These are phyloP conservation scores for Melanotaenia pygmaea DNA, from an alignment of 2,797 vertebrate species.

Conservation along the genomic window DNA sequence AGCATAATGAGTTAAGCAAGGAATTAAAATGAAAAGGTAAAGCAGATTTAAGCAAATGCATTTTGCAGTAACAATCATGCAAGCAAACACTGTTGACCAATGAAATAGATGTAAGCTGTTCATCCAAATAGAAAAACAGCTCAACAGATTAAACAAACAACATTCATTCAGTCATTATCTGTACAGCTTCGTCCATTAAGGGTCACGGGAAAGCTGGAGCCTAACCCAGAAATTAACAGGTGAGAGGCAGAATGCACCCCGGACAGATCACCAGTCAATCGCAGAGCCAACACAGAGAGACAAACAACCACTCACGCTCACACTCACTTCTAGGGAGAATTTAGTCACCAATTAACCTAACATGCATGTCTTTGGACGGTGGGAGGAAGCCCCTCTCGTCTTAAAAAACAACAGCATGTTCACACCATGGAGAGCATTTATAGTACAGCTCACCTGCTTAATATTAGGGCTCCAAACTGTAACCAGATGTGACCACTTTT, in stretches of 20 bases:
- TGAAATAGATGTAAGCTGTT: not conserved
- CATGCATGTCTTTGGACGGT: no score
- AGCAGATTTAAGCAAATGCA: constrained; percentile 28
- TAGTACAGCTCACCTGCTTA: not conserved
- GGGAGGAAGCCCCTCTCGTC: no score
- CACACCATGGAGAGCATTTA: not conserved
- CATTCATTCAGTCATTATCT: not conserved
- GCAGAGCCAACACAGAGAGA: no score
- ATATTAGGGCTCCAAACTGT: not conserved
- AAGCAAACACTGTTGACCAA: not conserved
- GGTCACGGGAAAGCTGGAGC: no score
- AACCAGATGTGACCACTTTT: not conserved
- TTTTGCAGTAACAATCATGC: constrained; percentile 22
- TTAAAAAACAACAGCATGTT: not conserved
- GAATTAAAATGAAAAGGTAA: constrained; percentile 34
- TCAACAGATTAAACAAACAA: not conserved
- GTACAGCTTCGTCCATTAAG: no score
- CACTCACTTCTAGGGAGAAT: no score
- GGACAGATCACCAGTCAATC: no score
- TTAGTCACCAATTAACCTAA: no score
- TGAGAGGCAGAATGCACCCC: no score
- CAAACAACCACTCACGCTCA: no score
- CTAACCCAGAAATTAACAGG: no score
- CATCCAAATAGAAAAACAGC: not conserved
- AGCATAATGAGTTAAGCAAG: constrained; percentile 8